These are phyloP conservation scores for Siniperca chuatsi DNA, from an alignment of 2,113 vertebrate species.

Conservation along the genomic window DNA sequence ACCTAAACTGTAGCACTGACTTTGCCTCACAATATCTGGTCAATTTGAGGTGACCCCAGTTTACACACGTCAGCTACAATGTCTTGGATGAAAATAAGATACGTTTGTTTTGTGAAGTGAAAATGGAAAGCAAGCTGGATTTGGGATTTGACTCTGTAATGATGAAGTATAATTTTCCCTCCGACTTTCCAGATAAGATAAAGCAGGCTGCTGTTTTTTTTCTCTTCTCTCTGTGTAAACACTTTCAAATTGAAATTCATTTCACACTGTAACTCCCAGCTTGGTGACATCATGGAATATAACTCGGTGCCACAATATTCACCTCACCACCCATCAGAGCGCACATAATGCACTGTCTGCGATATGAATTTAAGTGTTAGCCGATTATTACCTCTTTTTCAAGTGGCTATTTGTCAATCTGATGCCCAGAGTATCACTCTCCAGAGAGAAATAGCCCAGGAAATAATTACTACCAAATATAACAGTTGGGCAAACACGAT, in stretches of 20 bases:
- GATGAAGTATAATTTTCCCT: constrained; percentile 30
- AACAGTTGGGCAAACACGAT: constrained; percentile 60
- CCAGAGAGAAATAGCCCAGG: constrained; percentile 37
- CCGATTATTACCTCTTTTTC: constrained; percentile 54
- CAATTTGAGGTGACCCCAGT: constrained; percentile 7
- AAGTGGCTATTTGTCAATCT: constrained; percentile 66
- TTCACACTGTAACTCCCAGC: constrained; percentile 36
- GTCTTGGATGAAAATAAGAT: constrained; percentile 4
- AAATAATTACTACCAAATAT: constrained; percentile 65
- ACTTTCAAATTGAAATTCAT: constrained; percentile 49
- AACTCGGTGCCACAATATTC: constrained; percentile 47
- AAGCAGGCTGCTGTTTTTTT: constrained; percentile 3
- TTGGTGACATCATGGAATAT: constrained; percentile 46
- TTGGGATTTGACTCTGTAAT: constrained; percentile 43
- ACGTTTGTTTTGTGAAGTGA: constrained; percentile 18
- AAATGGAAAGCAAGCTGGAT: constrained; percentile 26
- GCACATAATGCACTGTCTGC: constrained; percentile 45
- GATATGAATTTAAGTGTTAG: constrained; percentile 52
- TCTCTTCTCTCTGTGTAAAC: constrained; percentile 19
- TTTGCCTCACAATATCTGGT: not conserved
- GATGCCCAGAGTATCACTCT: constrained; percentile 46
- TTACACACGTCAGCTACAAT: not conserved
- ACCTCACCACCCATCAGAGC: constrained; percentile 48
- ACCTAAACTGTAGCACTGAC: not conserved
- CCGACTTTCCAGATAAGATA: constrained; percentile 59